Base-by-base conservation (phyloP, 1,140 invertebrate species). In the Heterodera carotae region DNA sequence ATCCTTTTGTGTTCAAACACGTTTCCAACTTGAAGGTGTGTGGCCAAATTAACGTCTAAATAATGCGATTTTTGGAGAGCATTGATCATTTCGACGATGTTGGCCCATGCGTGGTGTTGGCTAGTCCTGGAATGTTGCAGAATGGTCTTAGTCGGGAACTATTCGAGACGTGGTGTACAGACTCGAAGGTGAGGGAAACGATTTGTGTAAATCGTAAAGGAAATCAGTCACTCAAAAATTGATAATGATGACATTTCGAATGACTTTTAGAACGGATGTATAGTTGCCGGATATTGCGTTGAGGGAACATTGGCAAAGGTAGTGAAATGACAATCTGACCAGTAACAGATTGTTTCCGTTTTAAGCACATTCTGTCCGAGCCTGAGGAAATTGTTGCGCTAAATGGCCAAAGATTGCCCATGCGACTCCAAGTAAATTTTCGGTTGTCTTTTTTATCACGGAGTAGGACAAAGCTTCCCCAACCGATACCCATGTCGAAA, bases 61-160 rank as follows among this genome's bases (percentile, higher is more conserved):
- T 70, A 56, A 8, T 27, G 59, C 7, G n/a, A 22, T 34, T 27
- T 78, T 33, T 89, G 1, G 88, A 94, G 92, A 95, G 95, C 33
- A 98, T 98, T 85, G 97, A 99, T 89, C 96, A 99, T 88, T 99
- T 99, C 89, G 97, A 99, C 86, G 97, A 99, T 88, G 94, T 98
- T 81, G 97, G 97, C 0, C 97, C 97, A 0, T 99, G 96, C 87
- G 96, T 99, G 1, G 94, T 99, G 0, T 94, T 99, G 93, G 97
- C 97, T 0, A 96, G 94, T 0, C 97, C 97, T 2, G 97, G 97
- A 88, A 99, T 99, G 96, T 96, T 99, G 94, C 97, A 99, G 90
- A 97, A 93, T 85, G 97, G 97, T 0, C 89, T 99, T 1, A 98
- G 95, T 0, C 90, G 97, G 43, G 97, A 99, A 89, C 90, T 99